Evolutionary conservation across 2,797 vertebrate species (phyloP).

Genomic region (Psittacula derbiana): DNA sequence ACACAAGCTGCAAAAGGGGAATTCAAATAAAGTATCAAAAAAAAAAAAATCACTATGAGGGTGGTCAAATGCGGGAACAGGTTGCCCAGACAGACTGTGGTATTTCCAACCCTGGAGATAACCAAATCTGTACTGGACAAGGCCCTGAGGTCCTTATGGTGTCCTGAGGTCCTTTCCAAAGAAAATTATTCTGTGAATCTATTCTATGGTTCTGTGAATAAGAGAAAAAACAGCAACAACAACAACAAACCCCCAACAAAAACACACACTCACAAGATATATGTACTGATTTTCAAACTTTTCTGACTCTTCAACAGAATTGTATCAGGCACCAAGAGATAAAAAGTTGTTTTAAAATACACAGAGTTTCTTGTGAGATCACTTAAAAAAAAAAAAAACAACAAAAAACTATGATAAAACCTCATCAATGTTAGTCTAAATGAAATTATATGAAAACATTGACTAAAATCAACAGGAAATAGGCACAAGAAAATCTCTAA

Average conservation of each 20-base stretch:
- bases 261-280: not conserved
- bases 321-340: not conserved
- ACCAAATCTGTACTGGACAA: not conserved
- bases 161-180: not conserved
- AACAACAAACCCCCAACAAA: not conserved
- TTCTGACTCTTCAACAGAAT: not conserved
- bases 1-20: not conserved
- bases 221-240: not conserved
- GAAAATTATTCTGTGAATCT: not conserved
- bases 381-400: not conserved
- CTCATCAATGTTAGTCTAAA: not conserved
- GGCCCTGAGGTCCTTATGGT: not conserved
- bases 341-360: not conserved
- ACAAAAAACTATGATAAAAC: not conserved
- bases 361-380: not conserved
- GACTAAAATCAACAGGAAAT: not conserved
- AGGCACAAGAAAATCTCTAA: not conserved
- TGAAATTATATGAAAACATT: not conserved
- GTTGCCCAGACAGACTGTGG: not conserved
- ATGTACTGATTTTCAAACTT: not conserved
- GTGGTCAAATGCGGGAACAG: not conserved
- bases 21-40: not conserved
- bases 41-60: not conserved
- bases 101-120: not conserved
- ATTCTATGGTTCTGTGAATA: not conserved